Conservation (phyloP, 2,797 vertebrate genomes). For the Smutsia gigantea region DNA sequence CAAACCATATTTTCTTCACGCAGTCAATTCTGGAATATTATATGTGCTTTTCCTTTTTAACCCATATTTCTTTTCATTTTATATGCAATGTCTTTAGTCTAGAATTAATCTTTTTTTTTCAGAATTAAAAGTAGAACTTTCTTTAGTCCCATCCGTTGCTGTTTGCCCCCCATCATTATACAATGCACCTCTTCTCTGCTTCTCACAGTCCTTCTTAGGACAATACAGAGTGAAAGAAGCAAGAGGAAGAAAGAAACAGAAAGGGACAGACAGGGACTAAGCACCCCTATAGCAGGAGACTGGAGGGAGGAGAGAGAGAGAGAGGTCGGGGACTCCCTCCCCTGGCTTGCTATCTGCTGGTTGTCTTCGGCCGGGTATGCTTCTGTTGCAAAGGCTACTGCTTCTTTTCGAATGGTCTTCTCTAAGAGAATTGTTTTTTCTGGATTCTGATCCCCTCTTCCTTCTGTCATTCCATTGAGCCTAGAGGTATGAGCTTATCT, state of each 20-base stretch:
- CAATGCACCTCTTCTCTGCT: neutral
- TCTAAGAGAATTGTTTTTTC: too few species aligned
- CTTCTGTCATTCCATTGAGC: neutral
- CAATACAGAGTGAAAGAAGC: neutral
- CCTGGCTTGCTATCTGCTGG: neutral
- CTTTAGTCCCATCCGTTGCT: neutral
- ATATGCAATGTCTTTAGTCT: neutral
- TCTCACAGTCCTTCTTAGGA: neutral
- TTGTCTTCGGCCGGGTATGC: neutral
- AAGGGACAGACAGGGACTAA: neutral
- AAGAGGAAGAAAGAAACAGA: neutral
- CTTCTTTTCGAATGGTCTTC: neutral
- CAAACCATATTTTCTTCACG: neutral
- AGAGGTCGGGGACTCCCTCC: neutral
- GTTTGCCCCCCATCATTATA: accelerated
- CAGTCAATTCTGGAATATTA: constrained; percentile 20
- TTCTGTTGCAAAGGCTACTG: neutral
- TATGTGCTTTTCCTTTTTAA: neutral
- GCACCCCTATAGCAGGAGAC: too few species aligned
- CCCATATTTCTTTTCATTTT: neutral
- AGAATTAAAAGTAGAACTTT: neutral
- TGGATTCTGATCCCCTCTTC: neutral
- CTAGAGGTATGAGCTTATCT: too few species aligned
- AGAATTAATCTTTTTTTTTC: neutral
- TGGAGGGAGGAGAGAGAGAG: neutral